phyloP scores from a whole-genome alignment of 2,113 vertebrate genomes.

The Tyto alba region DNA sequence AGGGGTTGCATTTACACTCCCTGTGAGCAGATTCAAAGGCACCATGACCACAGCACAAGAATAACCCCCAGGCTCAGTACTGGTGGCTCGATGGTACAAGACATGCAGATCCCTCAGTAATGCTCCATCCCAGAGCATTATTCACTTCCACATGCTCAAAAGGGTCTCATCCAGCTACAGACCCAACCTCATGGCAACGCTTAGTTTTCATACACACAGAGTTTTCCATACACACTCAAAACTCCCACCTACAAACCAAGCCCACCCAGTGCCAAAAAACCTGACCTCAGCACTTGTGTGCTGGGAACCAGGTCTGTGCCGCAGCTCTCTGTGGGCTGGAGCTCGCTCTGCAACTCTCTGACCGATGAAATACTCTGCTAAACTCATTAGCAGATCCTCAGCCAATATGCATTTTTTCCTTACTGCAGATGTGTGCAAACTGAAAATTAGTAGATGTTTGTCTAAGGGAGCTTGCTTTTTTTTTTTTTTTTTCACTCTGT shows the following conservation, averaged over 20 bases:
- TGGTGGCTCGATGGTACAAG: not conserved
- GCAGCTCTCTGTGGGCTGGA: not conserved
- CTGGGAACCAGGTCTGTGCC: not conserved
- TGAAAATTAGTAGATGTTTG: not conserved
- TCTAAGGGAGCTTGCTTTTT: not conserved
- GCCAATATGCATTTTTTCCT: not conserved
- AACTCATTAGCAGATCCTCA: not conserved
- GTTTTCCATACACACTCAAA: not conserved
- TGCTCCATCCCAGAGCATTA: rapidly evolving
- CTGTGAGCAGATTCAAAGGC: not conserved
- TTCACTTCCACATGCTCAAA: not conserved
- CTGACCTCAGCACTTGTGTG: not conserved
- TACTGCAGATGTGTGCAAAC: not conserved
- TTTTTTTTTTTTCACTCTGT: too few species aligned
- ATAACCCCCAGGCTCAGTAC: not conserved
- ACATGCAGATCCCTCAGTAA: not conserved
- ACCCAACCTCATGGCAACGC: rapidly evolving
- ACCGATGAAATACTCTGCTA: not conserved
- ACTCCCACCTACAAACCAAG: not conserved
- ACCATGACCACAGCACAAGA: not conserved
- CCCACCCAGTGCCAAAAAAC: not conserved
- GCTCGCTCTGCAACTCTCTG: not conserved
- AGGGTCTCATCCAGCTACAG: not conserved
- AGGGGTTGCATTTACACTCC: rapidly evolving
- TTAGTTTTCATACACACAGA: not conserved